Conservation (phyloP, 1,140 invertebrate genomes). For the Achroia grisella region DNA sequence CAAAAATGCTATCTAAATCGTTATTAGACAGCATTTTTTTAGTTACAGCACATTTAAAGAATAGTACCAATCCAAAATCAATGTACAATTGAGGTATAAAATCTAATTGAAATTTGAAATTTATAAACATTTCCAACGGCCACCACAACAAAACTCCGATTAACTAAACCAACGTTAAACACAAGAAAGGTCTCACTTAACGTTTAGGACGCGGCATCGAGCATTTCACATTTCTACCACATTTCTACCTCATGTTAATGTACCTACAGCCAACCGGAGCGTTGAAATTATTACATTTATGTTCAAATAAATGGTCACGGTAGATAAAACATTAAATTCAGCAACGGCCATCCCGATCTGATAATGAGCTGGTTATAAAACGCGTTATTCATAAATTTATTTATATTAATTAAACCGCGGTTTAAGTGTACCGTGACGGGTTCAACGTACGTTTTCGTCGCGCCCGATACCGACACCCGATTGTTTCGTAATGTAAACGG, state of each 20-base stretch:
- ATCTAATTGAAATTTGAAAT: too few relatives aligned
- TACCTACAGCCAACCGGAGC: conserved; percentile 15
- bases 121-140: too few relatives aligned
- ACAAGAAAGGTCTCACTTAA: too few relatives aligned
- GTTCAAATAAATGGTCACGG: conserved; percentile 22
- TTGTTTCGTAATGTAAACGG: conserved; percentile 4
- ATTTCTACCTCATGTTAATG: conserved; percentile 10
- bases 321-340: conserved; percentile 29
- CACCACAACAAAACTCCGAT: too few relatives aligned
- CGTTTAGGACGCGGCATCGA: not conserved
- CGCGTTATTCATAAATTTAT: conserved; percentile 44
- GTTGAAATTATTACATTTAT: conserved; percentile 13
- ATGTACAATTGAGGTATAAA: too few relatives aligned
- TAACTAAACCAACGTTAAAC: too few relatives aligned
- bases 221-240: not conserved
- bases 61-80: too few relatives aligned
- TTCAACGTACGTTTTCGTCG: conserved; percentile 33
- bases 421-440: conserved; percentile 58
- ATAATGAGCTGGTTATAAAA: conserved; percentile 31
- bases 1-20: too few relatives aligned
- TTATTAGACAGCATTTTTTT: too few relatives aligned
- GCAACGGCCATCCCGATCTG: conserved; percentile 17
- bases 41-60: too few relatives aligned
- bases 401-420: conserved; percentile 53
- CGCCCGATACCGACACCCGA: conserved; percentile 2